These are phyloP conservation scores for Capromys pilorides DNA, from an alignment of 2,797 vertebrate genomes.

Conservation along the genomic window DNA sequence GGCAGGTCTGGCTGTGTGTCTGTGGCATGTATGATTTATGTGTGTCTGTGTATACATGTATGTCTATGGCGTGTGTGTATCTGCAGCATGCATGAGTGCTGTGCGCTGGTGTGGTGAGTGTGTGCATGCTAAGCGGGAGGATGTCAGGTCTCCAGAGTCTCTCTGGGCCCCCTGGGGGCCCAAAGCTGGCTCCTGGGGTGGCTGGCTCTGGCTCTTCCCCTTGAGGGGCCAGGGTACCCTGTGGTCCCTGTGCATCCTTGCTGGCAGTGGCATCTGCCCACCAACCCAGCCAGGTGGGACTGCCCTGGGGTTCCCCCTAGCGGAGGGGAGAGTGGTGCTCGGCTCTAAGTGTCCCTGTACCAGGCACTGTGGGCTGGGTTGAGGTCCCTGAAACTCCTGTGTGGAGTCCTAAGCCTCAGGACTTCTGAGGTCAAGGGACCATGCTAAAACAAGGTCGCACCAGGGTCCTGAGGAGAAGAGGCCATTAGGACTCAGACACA, in stretches of 20 bases:
- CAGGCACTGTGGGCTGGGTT: background rate
- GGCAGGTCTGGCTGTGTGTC: background rate
- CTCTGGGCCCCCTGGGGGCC: too few species aligned
- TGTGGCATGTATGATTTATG: background rate
- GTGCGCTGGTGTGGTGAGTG: background rate
- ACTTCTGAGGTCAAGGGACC: background rate
- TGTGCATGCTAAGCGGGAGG: background rate
- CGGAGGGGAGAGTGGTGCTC: background rate
- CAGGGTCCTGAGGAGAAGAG: background rate
- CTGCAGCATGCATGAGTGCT: too few species aligned
- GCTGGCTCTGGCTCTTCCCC: background rate
- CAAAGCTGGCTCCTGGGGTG: background rate
- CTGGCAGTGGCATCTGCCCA: background rate
- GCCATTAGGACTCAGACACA: background rate
- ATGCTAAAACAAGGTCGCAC: background rate
- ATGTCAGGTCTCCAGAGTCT: background rate
- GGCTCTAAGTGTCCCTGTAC: background rate
- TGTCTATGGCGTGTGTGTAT: background rate
- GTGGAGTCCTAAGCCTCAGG: background rate
- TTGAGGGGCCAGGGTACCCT: background rate
- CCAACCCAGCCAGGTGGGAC: background rate
- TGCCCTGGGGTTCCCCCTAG: background rate
- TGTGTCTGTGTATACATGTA: background rate
- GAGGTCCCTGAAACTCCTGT: background rate
- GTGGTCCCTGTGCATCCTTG: rapidly evolving